Base-by-base conservation (phyloP, 2,888 invertebrate genomes). In the Plebejus melissa region DNA sequence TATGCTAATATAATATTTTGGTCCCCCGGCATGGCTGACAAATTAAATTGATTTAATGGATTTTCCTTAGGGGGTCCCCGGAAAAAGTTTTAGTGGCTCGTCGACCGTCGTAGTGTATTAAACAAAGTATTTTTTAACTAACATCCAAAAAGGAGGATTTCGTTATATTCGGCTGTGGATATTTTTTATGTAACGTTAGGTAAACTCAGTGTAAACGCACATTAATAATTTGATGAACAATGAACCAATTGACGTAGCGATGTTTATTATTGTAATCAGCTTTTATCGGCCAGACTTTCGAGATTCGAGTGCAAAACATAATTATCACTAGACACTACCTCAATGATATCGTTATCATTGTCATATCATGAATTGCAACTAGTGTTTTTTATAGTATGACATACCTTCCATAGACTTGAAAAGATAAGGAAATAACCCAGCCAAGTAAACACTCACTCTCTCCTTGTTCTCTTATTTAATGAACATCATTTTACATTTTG, bases 191-290 rank as follows among this genome's bases (percentile, higher is more conserved):
- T 22, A 22, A 54, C 54, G 16, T 54, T 54, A 16, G 16, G 54
- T 54, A 54, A 54, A 54, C 50, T 11, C 11, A 16, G 54, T 54
- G 16, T 16, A 54, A 54, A 58, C 7, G n/a, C 22, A 58, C 22
- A 22, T 58, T 22, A 58, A 28, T 9, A 32, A 32, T 32, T 65
- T 13, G 65, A 54, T 16, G 46, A 72, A 22, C 54, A 50, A 72
- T 50, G 54, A 50, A 72, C 54, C 28, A 54, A 54, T 71, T 72
- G 72, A 54, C 72, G 32, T 72, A 72, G 54, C 54, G 32, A 72
- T 72, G 46, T 50, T 72, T 72, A 54, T 72, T 72, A 50, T 28
- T 32, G 28, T 54, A 50, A 72, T 72, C 72, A 54, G 72, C 72
- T 22, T 9, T 71, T 72, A 32, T 72, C 72, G 72, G 28, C 54